Evolutionary conservation across 2,888 invertebrate species (phyloP), one percentile per base, ranked within the genome.

Genomic region (Agrochola lota): DNA sequence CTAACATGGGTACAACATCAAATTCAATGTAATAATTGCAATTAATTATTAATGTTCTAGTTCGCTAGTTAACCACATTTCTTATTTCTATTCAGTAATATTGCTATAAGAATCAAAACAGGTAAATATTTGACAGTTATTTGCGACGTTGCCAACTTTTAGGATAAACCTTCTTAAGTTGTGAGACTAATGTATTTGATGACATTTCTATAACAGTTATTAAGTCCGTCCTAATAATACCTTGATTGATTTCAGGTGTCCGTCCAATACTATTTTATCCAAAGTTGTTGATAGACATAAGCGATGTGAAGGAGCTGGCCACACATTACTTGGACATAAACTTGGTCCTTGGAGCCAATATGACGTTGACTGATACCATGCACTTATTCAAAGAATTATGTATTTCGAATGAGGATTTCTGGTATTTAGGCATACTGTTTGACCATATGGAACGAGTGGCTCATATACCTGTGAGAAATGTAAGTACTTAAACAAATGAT

Each of bases 381-480:
- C 92, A 95, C 3, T 91, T 96, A 62, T 97, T 96, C 74, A 84
- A 91, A 63, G 93, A 93, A 79, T 89, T 94, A 66, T 93, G 93
- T n/a, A 90, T 90, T 43, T 92, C 93, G 2, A 85, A 93, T n/a
- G 95, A 96, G 20, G 89, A 92, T 12, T 97, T 97, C 85, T 94
- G 94, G 77, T 97, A 97, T 87, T 91, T 97, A 74, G 90, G 92
- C 30, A 91, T 92, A 63, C 90, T 97, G 69, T 95, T 95, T 26
- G 90, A 95, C 64, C 97, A 97, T 84, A 90, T 97, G 63, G 95
- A 97, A 78, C 89, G 95, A 74, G 96, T 97, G 12, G 97, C 97
- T 23, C 97, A 97, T 89, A 95, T 97, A 74, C 96, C 97, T 9
- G 97, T 97, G 6, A 92, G 97, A 89, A 97, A 97, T 91, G 97